A percentile compares a stretch with the other conserved stretches of the same genome.
Evolutionary conservation across 2,888 invertebrate genomes (phyloP).

Genomic region (Nineta flava): DNA sequence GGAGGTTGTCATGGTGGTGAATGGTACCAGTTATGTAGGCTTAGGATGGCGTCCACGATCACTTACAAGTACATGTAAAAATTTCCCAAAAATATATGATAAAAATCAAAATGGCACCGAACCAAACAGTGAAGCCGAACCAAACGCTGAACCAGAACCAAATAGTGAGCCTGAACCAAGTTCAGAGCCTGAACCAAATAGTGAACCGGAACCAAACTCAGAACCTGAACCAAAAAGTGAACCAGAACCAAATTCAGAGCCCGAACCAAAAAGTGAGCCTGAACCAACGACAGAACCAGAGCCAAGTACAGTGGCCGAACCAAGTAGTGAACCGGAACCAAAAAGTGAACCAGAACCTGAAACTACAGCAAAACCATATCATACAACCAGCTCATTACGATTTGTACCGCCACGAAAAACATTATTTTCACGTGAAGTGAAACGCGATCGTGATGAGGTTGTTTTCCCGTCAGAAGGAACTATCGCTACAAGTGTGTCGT

Average conservation of each 20-base stretch:
- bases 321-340: conserved; percentile 23
- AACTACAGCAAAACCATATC: conserved; percentile 15
- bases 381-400: too few relatives aligned
- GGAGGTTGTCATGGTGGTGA: conserved; percentile 76
- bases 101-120: conserved; percentile 25
- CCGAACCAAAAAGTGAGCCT: conserved; percentile 21
- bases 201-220: conserved; percentile 25
- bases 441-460: background rate
- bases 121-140: conserved; percentile 20
- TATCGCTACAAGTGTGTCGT: conserved; percentile 66
- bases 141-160: conserved; percentile 22
- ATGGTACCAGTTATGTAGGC: conserved; percentile 74
- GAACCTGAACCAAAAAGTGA: conserved; percentile 26
- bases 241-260: conserved; percentile 24
- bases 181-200: conserved; percentile 26
- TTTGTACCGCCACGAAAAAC: conserved; percentile 18
- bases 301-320: conserved; percentile 17
- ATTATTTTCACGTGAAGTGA: conserved; percentile 18
- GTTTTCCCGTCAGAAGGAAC: conserved; percentile 36
- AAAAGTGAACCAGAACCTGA: conserved; percentile 17
- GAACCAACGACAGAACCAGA: conserved; percentile 20
- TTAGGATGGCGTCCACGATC: conserved; percentile 83
- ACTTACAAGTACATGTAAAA: conserved; percentile 58
- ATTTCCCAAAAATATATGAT: conserved; percentile 48
- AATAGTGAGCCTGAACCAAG: conserved; percentile 21